Base-by-base conservation (phyloP, 2,888 invertebrate genomes). In the Polydrusus pterygomalis region DNA sequence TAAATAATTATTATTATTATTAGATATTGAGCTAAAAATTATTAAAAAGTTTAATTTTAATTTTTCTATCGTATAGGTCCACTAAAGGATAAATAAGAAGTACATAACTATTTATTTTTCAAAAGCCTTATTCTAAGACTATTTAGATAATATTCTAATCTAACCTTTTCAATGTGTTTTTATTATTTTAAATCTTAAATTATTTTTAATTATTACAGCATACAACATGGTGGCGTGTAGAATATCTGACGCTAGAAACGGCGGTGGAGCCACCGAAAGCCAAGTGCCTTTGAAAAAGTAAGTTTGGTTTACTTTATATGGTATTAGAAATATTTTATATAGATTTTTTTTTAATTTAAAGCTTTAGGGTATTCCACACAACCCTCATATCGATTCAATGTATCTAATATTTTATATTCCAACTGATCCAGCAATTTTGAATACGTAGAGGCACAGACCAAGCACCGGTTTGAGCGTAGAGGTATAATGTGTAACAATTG, bases 251-350 rank as follows among this genome's bases (percentile, higher is more conserved):
- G 93, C 96, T 86, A 94, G 97, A 90, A 96, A 96, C 89, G 96
- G 96, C 86, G 90, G 91, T 86, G 89, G 91, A 89, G 90, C 91
- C 89, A 92, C 93, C 89, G 92, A 95, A 93, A 96, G 96, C 93
- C 95, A 96, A 93, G 95, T 97, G 95, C 96, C 96, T 95, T 95
- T 96, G 93, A 97, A 97, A 93, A 97, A 96, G 97, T 97, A 90
- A 96, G 96, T 94, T 56, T 60, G 60, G 10, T 34, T 34, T 34
- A 34, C 34, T 34, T 2, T 34, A 34, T 34, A 34, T 9, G 8
- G 1, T 34, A 9, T 34, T 2, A 25, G 25, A 3, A 34, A 34
- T 34, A 34, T 34, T 34, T 1, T 7, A 8, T 34, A 34, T 7
- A 10, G 34, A 10, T 34, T 34, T 34, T 9, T 49, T 49, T 49